Evolutionary conservation across 2,797 vertebrate genomes (phyloP).

Genomic region (Crossoptilon crossoptilon): DNA sequence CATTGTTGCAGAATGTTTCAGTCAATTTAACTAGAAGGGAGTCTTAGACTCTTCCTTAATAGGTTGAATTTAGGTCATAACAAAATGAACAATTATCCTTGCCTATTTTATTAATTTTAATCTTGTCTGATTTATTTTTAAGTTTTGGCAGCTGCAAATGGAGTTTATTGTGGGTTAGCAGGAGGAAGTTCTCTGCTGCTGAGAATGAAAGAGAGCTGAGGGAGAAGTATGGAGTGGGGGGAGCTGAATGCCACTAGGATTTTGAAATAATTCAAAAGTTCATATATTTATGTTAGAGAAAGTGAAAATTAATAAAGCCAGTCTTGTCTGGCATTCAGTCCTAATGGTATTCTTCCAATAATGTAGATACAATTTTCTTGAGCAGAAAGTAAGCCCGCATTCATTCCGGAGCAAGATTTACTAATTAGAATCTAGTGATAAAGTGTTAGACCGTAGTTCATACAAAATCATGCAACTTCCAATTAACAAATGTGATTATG

Average conservation of each 20-base stretch:
- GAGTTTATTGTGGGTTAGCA: slow-evolving; percentile 38
- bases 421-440: slow-evolving; percentile 22
- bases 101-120: slow-evolving; percentile 73
- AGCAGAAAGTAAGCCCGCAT: background rate
- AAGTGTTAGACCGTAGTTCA: background rate
- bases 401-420: slow-evolving; percentile 33
- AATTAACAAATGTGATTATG: slow-evolving; percentile 42
- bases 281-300: slow-evolving; percentile 28
- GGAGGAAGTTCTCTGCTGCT: slow-evolving; percentile 2
- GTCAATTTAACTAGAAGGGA: slow-evolving; percentile 76
- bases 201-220: background rate
- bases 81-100: slow-evolving; percentile 66
- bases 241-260: background rate
- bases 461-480: background rate
- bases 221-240: background rate
- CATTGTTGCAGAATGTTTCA: slow-evolving; percentile 74
- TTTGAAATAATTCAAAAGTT: slow-evolving; percentile 45
- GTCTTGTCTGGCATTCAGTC: slow-evolving; percentile 43
- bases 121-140: slow-evolving; percentile 62
- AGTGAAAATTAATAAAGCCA: slow-evolving; percentile 54
- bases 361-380: background rate
- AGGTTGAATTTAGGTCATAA: slow-evolving; percentile 73
- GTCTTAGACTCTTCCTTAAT: slow-evolving; percentile 64
- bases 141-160: background rate
- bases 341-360: background rate